Percentiles rank a stretch among this genome's conserved stretches.
Conservation (phyloP, 2,888 invertebrate species). For the Eristalis arbustorum region DNA sequence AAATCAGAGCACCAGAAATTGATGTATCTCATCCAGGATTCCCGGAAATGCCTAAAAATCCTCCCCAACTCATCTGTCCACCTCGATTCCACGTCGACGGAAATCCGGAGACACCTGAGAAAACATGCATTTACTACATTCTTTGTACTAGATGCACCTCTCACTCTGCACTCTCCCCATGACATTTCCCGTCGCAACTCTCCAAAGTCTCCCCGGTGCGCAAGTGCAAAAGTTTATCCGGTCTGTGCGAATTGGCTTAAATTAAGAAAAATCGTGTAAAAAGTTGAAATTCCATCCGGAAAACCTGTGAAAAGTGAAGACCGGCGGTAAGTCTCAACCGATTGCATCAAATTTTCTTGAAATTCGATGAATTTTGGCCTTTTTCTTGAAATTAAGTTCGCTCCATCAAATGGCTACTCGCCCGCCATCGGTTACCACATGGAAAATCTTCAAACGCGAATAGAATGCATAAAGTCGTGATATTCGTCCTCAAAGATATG, state of each 20-base stretch:
- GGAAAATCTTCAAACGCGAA: background rate
- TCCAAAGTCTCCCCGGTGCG: background rate
- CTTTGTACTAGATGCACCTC: background rate
- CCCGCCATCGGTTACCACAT: background rate
- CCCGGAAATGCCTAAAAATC: too few species aligned
- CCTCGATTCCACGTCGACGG: too few species aligned
- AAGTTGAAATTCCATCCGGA: background rate
- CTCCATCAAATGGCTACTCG: background rate
- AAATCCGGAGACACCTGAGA: too few species aligned
- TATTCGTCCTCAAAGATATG: background rate
- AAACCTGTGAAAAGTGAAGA: background rate
- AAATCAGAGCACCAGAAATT: too few species aligned
- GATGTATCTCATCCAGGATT: too few species aligned
- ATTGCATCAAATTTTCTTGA: background rate
- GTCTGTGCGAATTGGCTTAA: background rate
- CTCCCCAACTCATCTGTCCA: too few species aligned
- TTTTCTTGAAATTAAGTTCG: background rate
- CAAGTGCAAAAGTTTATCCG: background rate
- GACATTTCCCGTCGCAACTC: background rate
- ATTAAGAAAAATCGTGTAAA: background rate
- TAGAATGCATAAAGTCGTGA: background rate
- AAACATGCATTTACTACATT: too few species aligned
- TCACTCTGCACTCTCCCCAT: background rate
- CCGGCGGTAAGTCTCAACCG: background rate
- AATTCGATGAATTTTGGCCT: background rate